phyloP scores from a whole-genome alignment of 1,140 invertebrate genomes.

The Macrotrachela quadricornifera region DNA sequence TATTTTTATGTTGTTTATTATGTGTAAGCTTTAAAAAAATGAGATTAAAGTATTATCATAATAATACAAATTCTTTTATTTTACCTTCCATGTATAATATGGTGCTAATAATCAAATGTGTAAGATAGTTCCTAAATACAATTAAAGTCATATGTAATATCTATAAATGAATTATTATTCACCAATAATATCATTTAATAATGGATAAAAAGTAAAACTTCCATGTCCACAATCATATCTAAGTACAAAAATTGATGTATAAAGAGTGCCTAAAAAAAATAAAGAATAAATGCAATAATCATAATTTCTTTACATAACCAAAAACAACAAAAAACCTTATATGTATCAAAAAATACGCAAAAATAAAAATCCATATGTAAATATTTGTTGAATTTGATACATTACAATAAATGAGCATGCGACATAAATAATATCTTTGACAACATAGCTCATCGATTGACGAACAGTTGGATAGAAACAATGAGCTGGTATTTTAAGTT shows the following conservation, averaged over 20 bases:
- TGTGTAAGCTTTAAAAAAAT: slow-evolving; percentile 12
- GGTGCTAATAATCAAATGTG: slow-evolving; percentile 17
- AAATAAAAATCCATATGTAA: neutral
- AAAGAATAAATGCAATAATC: no score
- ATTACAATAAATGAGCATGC: slow-evolving; percentile 14
- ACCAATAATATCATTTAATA: slow-evolving; percentile 17
- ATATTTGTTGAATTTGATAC: slow-evolving; percentile 12
- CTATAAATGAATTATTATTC: no score
- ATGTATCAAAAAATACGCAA: neutral
- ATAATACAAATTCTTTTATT: no score
- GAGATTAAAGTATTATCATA: no score
- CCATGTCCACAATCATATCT: slow-evolving; percentile 32
- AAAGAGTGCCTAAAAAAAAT: slow-evolving; percentile 24
- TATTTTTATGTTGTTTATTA: slow-evolving; percentile 19
- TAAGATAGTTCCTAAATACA: slow-evolving; percentile 8
- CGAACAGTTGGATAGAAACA: slow-evolving; percentile 16
- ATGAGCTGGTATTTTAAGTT: slow-evolving; percentile 13
- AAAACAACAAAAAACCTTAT: no score
- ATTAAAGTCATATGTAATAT: no score
- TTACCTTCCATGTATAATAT: slow-evolving; percentile 22
- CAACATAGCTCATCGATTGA: slow-evolving; percentile 17
- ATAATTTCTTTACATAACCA: slow-evolving; percentile 7
- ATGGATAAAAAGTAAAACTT: slow-evolving; percentile 24
- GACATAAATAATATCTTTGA: slow-evolving; percentile 14
- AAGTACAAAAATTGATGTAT: slow-evolving; percentile 26